These are phyloP conservation scores for Galbula dea DNA, from an alignment of 2,113 vertebrate genomes.

Conservation along the genomic window DNA sequence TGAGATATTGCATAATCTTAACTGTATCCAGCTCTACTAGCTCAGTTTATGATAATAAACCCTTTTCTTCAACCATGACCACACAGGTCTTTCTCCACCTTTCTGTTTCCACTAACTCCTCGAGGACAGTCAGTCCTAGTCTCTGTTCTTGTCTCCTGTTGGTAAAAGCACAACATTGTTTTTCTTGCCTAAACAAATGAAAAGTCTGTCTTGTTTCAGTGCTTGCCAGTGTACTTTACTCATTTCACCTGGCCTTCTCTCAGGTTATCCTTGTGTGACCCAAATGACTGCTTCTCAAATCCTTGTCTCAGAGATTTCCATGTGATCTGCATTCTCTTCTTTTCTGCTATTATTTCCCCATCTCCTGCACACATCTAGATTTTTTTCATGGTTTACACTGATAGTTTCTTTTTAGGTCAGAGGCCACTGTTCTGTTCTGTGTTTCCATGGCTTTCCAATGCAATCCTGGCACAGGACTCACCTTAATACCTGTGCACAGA, in stretches of 20 bases:
- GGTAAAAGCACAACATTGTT: not conserved
- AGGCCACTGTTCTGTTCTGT: not conserved
- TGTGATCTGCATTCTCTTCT: not conserved
- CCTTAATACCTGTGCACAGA: not conserved
- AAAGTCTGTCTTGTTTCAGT: not conserved
- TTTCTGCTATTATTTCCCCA: not conserved
- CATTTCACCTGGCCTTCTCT: not conserved
- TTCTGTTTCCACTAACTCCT: not conserved
- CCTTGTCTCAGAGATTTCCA: not conserved
- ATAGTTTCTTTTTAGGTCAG: not conserved
- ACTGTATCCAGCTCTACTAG: not conserved
- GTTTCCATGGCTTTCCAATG: not conserved
- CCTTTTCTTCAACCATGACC: not conserved
- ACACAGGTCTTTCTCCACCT: not conserved
- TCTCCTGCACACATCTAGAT: not conserved
- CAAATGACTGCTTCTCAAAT: not conserved
- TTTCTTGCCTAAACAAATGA: not conserved
- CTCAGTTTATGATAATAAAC: not conserved
- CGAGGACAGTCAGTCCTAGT: not conserved
- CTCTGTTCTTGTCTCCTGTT: not conserved
- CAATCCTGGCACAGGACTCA: not conserved
- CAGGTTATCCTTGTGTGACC: not conserved
- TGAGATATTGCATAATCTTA: conserved; percentile 36
- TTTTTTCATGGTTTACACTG: not conserved
- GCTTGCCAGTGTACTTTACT: not conserved